These are phyloP conservation scores for Venusia cambrica DNA, from an alignment of 2,888 invertebrate species.

Conservation along the genomic window DNA sequence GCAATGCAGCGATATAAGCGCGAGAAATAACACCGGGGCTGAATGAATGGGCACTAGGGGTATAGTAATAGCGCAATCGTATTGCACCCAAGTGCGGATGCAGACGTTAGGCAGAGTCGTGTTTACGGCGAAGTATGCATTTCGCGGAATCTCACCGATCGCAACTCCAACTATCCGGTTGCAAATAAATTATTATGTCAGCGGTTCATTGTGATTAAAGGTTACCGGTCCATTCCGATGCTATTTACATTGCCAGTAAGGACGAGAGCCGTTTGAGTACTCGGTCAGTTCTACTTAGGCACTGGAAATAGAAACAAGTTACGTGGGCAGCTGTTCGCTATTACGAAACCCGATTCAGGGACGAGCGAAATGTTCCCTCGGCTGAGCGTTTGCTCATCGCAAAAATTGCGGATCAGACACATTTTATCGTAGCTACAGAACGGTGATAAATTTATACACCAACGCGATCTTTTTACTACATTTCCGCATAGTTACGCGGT, in stretches of 20 bases:
- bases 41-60: conserved; percentile 61
- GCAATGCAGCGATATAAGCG: conserved; percentile 48
- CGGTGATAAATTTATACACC: conserved; percentile 72
- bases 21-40: conserved; percentile 38
- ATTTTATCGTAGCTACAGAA: conserved; percentile 60
- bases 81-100: conserved; percentile 57
- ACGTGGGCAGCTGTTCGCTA: conserved; percentile 63
- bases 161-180: conserved; percentile 55
- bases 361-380: conserved; percentile 54
- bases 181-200: conserved; percentile 73
- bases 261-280: conserved; percentile 55
- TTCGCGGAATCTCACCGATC: conserved; percentile 61
- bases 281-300: conserved; percentile 42
- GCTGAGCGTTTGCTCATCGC: conserved; percentile 48
- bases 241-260: conserved; percentile 45
- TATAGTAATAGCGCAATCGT: conserved; percentile 43
- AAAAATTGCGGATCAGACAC: conserved; percentile 55
- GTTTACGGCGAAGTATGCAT: conserved; percentile 54
- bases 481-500: conserved; percentile 73
- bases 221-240: conserved; percentile 48
- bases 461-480: conserved; percentile 67
- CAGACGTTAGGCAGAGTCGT: conserved; percentile 48
- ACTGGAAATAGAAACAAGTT: conserved; percentile 68
- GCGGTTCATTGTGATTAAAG: conserved; percentile 61
- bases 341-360: conserved; percentile 63